phyloP scores from a whole-genome alignment of 1,140 invertebrate species.

The Conus betulinus region DNA sequence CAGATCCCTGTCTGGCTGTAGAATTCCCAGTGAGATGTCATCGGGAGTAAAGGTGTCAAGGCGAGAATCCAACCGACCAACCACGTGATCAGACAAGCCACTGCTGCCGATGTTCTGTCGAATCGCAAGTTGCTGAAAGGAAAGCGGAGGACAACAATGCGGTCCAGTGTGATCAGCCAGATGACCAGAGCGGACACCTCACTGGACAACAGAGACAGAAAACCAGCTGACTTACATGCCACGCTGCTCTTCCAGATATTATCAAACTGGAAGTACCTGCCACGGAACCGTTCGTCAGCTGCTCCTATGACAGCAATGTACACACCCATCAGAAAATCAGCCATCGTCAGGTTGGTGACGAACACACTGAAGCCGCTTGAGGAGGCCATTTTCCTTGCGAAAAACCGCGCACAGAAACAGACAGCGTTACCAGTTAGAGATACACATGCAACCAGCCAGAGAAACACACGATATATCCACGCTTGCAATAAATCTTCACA shows the following conservation, averaged over 20 bases:
- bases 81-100: conserved; percentile 28
- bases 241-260: conserved; percentile 17
- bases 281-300: conserved; percentile 49
- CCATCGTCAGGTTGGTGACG: conserved; percentile 48
- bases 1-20: conserved; percentile 52
- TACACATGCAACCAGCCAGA: conserved; percentile 49
- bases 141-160: conserved; percentile 27
- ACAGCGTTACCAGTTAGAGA: conserved; percentile 49
- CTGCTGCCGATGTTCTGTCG: conserved; percentile 3
- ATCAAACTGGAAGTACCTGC: conserved; percentile 35
- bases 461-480: conserved; percentile 32
- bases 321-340: conserved; percentile 36
- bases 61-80: conserved; percentile 13
- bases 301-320: conserved; percentile 35
- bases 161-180: conserved; percentile 52
- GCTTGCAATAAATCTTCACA: conserved; percentile 48
- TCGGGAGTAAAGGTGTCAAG: conserved; percentile 24
- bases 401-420: conserved; percentile 28
- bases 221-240: conserved; percentile 18
- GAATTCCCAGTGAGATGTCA: conserved; percentile 38
- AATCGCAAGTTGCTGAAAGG: conserved; percentile 27
- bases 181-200: conserved; percentile 33
- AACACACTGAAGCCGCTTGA: conserved; percentile 47
- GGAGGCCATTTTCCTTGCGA: conserved; percentile 29
- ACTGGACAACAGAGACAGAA: conserved; percentile 38